Percentiles rank a stretch among this genome's conserved stretches.
These are phyloP conservation scores for Patagioenas fasciata DNA, from an alignment of 2,113 vertebrate species.

Conservation along the genomic window DNA sequence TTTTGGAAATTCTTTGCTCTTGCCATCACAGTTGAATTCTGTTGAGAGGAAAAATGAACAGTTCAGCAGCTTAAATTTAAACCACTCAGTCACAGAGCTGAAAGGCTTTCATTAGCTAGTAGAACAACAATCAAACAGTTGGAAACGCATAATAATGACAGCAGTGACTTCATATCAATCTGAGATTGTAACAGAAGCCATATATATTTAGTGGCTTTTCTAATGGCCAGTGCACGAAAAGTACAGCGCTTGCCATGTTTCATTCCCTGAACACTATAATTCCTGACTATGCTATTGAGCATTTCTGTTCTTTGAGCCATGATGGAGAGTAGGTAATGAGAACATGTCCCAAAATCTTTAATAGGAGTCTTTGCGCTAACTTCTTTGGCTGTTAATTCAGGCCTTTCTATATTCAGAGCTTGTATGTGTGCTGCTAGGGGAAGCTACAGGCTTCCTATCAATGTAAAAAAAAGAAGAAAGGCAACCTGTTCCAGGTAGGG, in stretches of 20 bases:
- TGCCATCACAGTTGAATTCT: constrained; percentile 95
- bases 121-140: constrained; percentile 67
- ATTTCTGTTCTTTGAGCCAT: background rate
- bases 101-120: constrained; percentile 47
- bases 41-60: constrained; percentile 77
- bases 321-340: background rate
- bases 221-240: background rate
- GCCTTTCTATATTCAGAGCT: background rate
- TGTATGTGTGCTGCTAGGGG: background rate
- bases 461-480: background rate
- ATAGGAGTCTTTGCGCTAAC: background rate
- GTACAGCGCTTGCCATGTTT: background rate
- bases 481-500: background rate
- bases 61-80: constrained; percentile 74
- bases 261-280: background rate
- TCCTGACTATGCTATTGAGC: background rate
- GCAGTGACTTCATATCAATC: constrained; percentile 51
- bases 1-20: constrained; percentile 93
- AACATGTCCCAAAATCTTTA: background rate
- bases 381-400: background rate
- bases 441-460: background rate
- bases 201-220: background rate
- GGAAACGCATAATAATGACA: constrained; percentile 58
- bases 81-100: background rate
- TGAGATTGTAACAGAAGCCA: background rate